Conservation (phyloP, 2,888 invertebrate genomes). For the Acanthopleura granulata region DNA sequence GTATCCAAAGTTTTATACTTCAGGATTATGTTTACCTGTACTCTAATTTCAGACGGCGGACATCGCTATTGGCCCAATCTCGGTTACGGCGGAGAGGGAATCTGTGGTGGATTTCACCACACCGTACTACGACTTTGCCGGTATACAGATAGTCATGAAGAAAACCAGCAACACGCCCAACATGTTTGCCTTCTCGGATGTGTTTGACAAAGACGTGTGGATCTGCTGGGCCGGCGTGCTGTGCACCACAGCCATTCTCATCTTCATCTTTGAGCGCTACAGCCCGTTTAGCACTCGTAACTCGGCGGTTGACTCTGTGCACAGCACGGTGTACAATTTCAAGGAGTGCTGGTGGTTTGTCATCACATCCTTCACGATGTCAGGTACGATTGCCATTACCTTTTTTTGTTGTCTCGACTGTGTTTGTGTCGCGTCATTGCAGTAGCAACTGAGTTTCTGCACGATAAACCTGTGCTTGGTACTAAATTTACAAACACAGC, state of each 20-base stretch:
- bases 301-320: constrained; percentile 78
- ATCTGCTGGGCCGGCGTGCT: constrained; percentile 82
- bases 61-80: constrained; percentile 83
- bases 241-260: constrained; percentile 85
- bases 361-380: constrained; percentile 91
- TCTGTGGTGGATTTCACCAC: constrained; percentile 92
- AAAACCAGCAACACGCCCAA: constrained; percentile 86
- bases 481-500: too few relatives aligned
- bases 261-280: constrained; percentile 90
- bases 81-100: constrained; percentile 91
- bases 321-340: constrained; percentile 73
- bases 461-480: too few relatives aligned
- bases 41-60: constrained; percentile 79
- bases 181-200: constrained; percentile 94
- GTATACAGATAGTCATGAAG: constrained; percentile 90
- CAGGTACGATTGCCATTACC: constrained; percentile 64
- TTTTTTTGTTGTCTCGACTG: too few relatives aligned
- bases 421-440: too few relatives aligned
- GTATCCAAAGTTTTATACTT: too few relatives aligned
- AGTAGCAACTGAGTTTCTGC: too few relatives aligned
- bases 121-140: constrained; percentile 92
- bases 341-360: constrained; percentile 97
- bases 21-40: background rate
- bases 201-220: constrained; percentile 89
- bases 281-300: constrained; percentile 83